A percentile compares a stretch with the other conserved stretches of the same genome.
phyloP scores from a whole-genome alignment of 1,140 invertebrate genomes.

The Drosophila lowei region DNA sequence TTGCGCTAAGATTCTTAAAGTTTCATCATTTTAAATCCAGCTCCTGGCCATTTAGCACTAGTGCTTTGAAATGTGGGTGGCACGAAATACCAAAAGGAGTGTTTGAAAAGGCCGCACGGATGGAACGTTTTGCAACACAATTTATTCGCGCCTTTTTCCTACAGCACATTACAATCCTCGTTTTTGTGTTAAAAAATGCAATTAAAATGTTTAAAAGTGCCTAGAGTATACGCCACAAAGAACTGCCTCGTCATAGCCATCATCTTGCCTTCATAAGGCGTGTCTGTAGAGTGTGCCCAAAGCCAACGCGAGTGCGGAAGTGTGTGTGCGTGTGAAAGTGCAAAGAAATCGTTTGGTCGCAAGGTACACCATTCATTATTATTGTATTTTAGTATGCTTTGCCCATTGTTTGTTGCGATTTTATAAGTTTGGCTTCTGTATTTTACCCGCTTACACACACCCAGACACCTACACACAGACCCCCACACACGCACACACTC shows the following conservation, averaged over 20 bases:
- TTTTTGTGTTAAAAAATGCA: constrained; percentile 11
- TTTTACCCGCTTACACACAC: constrained; percentile 48
- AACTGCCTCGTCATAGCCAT: constrained; percentile 6
- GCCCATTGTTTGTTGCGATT: constrained; percentile 59
- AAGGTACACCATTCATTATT: constrained; percentile 62
- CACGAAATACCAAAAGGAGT: constrained; percentile 8
- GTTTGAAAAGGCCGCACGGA: background rate
- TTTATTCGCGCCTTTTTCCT: constrained; percentile 52
- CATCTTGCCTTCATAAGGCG: background rate
- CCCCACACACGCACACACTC: constrained; percentile 46
- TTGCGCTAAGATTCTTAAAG: too few species aligned
- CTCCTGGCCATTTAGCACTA: too few species aligned
- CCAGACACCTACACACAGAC: constrained; percentile 37
- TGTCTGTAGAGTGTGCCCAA: constrained; percentile 11
- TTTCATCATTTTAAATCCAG: too few species aligned
- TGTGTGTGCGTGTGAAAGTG: constrained; percentile 62
- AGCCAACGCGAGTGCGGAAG: constrained; percentile 39
- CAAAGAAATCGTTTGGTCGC: constrained; percentile 23
- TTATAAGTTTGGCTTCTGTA: constrained; percentile 74
- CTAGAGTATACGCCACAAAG: background rate
- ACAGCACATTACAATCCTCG: constrained; percentile 38
- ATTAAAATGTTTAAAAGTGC: constrained; percentile 24
- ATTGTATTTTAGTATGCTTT: constrained; percentile 45
- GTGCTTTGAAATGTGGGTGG: background rate
- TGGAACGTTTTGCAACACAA: constrained; percentile 5